Percentiles rank a stretch among this genome's conserved stretches.
phyloP scores from a whole-genome alignment of 2,797 vertebrate species.

The Parambassis ranga region DNA sequence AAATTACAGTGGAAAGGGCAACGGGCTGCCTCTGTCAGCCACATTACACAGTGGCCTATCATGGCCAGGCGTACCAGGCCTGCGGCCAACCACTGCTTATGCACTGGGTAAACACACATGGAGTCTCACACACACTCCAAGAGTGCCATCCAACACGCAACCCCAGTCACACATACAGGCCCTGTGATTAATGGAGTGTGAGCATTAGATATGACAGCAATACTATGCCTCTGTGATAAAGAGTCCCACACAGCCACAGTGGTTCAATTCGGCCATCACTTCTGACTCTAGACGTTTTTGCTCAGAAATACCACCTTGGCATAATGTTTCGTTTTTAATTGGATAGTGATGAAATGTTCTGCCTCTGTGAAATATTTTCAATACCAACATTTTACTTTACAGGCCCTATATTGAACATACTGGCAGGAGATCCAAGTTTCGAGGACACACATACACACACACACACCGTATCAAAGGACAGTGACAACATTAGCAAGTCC shows the following conservation, averaged over 20 bases:
- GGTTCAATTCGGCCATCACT: constrained; percentile 19
- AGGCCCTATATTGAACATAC: constrained; percentile 31
- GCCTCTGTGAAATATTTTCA: constrained; percentile 50
- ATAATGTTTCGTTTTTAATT: constrained; percentile 49
- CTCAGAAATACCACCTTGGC: constrained; percentile 48
- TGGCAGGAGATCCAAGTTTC: constrained; percentile 42
- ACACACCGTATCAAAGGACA: constrained; percentile 15
- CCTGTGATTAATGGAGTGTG: constrained; percentile 76
- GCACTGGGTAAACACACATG: constrained; percentile 72
- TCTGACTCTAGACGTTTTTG: constrained; percentile 26
- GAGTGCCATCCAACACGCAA: constrained; percentile 36
- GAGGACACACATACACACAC: constrained; percentile 1
- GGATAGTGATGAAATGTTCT: constrained; percentile 62
- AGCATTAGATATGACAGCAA: constrained; percentile 64
- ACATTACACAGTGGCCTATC: constrained; percentile 83
- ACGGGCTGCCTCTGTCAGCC: constrained; percentile 71
- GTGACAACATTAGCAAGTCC: constrained; percentile 18
- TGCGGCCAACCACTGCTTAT: constrained; percentile 70
- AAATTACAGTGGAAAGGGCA: constrained; percentile 53
- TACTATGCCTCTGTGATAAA: constrained; percentile 54
- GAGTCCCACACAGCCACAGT: constrained; percentile 46
- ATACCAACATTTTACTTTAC: constrained; percentile 51
- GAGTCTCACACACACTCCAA: constrained; percentile 39
- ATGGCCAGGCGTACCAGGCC: constrained; percentile 63
- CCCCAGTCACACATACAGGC: constrained; percentile 47